These are phyloP conservation scores for Adelphocoris suturalis DNA, from an alignment of 2,888 invertebrate genomes.

Conservation along the genomic window DNA sequence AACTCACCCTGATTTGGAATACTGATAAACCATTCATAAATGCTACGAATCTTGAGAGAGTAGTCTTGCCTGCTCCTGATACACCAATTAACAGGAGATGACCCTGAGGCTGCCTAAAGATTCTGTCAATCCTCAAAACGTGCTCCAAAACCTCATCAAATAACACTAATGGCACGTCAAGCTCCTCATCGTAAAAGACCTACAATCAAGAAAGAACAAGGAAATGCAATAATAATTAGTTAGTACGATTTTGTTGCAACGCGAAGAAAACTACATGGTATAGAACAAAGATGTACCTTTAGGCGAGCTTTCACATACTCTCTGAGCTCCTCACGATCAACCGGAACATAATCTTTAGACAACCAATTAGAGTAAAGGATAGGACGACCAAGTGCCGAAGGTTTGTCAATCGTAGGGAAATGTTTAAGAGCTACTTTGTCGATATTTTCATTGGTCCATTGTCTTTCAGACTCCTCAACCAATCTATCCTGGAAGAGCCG, in stretches of 20 bases:
- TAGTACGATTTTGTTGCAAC: background rate
- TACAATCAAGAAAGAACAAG: conserved; percentile 76
- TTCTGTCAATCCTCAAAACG: conserved; percentile 98
- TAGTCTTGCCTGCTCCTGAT: conserved; percentile 99
- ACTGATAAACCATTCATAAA: conserved; percentile 99
- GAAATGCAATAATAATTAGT: background rate
- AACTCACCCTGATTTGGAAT: conserved; percentile 94
- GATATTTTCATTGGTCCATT: conserved; percentile 99
- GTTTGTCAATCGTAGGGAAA: conserved; percentile 93
- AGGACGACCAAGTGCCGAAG: conserved; percentile 93
- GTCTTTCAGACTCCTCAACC: conserved; percentile 95
- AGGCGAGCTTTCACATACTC: conserved; percentile 98
- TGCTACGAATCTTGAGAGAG: conserved; percentile 98
- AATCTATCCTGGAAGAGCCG: conserved; percentile 94
- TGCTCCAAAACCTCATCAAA: conserved; percentile 99
- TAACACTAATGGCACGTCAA: conserved; percentile 97
- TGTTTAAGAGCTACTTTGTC: conserved; percentile 95
- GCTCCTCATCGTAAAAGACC: conserved; percentile 99
- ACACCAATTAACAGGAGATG: conserved; percentile 98
- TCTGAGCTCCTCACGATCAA: conserved; percentile 94
- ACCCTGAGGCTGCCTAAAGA: conserved; percentile 99
- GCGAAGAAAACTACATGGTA: background rate
- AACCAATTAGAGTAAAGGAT: conserved; percentile 99
- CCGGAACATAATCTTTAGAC: conserved; percentile 98
- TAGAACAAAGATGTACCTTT: conserved; percentile 82